Evolutionary conservation across 2,888 invertebrate species (phyloP).

Genomic region (Campoplex capitator): DNA sequence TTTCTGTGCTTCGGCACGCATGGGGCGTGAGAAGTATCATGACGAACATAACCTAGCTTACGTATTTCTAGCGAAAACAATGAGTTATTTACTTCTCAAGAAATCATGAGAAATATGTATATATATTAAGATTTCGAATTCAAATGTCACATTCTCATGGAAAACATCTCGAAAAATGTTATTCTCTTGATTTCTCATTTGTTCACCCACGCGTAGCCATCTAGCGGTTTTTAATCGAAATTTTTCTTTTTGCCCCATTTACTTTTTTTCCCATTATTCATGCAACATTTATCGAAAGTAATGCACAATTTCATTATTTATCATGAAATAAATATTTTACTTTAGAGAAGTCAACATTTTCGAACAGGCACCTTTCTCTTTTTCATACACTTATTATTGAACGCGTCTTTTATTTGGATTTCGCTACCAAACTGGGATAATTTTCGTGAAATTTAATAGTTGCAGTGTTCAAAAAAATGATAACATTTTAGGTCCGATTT

Average conservation of each 20-base stretch:
- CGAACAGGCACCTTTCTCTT: neutral
- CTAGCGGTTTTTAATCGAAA: neutral
- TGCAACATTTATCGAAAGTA: neutral
- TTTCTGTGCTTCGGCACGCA: neutral
- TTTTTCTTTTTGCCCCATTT: neutral
- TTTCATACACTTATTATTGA: neutral
- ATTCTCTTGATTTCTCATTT: neutral
- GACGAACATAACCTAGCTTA: neutral
- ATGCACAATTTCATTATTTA: neutral
- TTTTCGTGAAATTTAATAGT: no score
- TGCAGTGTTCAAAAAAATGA: no score
- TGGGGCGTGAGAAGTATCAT: neutral
- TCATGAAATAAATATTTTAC: no score
- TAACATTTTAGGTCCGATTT: no score
- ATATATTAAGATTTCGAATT: no score
- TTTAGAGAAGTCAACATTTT: neutral
- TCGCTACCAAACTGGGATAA: neutral
- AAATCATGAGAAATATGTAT: neutral
- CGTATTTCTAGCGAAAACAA: neutral
- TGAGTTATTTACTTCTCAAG: neutral
- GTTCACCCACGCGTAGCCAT: neutral
- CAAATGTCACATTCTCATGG: neutral
- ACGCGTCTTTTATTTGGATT: neutral
- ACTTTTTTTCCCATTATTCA: neutral
- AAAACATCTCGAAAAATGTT: neutral